Evolutionary conservation across 2,113 vertebrate species (phyloP), one percentile per base, ranked within the genome.

Genomic region (Labeo rohita): DNA sequence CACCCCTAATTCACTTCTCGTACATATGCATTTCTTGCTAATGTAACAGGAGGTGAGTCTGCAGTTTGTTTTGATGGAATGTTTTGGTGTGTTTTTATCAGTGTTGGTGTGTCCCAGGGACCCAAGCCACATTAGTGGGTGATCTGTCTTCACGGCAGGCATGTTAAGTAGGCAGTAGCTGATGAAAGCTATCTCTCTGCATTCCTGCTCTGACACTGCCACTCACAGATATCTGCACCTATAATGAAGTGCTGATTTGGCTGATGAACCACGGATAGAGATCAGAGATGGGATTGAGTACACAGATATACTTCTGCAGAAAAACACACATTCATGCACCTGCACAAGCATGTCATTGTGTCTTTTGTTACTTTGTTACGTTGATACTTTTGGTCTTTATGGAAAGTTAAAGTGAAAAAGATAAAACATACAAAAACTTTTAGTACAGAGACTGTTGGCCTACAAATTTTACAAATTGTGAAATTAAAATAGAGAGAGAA

Each of bases 181-280:
- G 84, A 80, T 87, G 84, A 85, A 85, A 82, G 45, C 45, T 84
- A 87, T 82, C 83, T 75, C n/a, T 15, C 59, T 36, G 43, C 87
- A 88, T 88, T 88, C 87, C 86, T 80, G 79, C 80, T 85, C 79
- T 85, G 83, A 72, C 83, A 80, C 23, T 49, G 34, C 12, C 45
- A 75, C 56, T 63, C 66, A 54, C 73, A 65, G 43, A 76, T 87
- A 63, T 80, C 56, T 86, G 34, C 47, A 66, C 28, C 8, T 15
- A 52, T 56, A 65, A 83, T 77, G 77, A 76, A 79, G 74, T 63
- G 82, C 56, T 73, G 80, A 87, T 63, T 76, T 80, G 54, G 56
- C 12, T 34, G 80, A 83, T 66, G 23, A 61, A 77, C 72, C 49
- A 2, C 8, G 12, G 65, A 39, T 3, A 68, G 34, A 78, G 28